These are phyloP conservation scores for Coryphaenoides rupestris DNA, from an alignment of 2,113 vertebrate genomes.

Conservation along the genomic window DNA sequence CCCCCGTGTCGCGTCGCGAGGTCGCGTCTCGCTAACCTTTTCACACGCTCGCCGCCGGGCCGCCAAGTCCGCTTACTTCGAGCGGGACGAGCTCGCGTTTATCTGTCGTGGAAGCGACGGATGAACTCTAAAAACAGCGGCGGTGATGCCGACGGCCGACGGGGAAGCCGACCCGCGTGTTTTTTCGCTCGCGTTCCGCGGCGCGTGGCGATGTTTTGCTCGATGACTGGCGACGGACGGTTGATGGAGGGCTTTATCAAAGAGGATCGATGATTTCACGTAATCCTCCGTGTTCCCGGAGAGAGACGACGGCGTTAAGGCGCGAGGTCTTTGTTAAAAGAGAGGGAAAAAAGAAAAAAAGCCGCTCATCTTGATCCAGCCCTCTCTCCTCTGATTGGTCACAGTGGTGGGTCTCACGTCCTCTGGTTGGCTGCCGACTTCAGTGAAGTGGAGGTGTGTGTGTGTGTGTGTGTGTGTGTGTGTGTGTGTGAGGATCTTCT, in stretches of 20 bases:
- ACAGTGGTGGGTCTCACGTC: conserved; percentile 39
- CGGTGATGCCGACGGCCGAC: conserved; percentile 32
- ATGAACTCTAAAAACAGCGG: conserved; percentile 51
- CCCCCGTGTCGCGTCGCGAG: conserved; percentile 40
- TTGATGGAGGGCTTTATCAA: conserved; percentile 64
- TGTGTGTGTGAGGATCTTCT: conserved; percentile 39
- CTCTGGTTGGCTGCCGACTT: conserved; percentile 20
- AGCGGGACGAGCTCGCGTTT: conserved; percentile 36
- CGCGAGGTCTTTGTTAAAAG: no score
- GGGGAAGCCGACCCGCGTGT: no score
- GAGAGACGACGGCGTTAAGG: no score
- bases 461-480: no score
- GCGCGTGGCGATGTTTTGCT: not conserved
- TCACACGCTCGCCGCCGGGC: conserved; percentile 31
- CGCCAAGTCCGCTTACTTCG: conserved; percentile 48
- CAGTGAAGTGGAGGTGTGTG: conserved; percentile 47
- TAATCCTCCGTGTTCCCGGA: conserved; percentile 64
- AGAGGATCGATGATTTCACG: conserved; percentile 48
- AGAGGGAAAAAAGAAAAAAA: no score
- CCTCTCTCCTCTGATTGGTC: conserved; percentile 27
- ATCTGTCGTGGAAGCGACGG: conserved; percentile 51
- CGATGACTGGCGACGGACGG: conserved; percentile 31
- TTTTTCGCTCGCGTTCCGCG: conserved; percentile 33
- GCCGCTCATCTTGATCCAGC: no score
- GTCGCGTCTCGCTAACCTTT: conserved; percentile 58